Percentiles rank a stretch among this genome's conserved stretches.
phyloP scores from a whole-genome alignment of 2,797 vertebrate species.

The Limosa lapponica region DNA sequence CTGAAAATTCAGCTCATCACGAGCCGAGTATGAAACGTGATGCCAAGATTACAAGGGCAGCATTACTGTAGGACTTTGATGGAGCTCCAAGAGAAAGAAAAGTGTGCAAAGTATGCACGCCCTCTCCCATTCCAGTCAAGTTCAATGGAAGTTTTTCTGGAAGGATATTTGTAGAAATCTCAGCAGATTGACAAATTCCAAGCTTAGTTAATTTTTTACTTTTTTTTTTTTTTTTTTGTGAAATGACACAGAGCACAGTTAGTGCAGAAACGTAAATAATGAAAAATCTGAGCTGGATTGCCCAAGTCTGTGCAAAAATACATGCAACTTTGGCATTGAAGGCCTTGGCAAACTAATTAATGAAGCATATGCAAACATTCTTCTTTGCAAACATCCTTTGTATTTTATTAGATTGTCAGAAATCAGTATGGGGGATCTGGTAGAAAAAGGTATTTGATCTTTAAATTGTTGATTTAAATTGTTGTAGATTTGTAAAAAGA shows the following conservation, averaged over 20 bases:
- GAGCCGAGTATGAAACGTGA: not conserved
- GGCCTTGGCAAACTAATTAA: conserved; percentile 32
- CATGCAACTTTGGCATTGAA: not conserved
- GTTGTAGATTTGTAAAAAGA: not conserved
- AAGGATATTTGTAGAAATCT: not conserved
- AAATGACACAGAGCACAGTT: not conserved
- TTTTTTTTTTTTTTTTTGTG: not conserved
- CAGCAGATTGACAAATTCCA: conserved; percentile 2
- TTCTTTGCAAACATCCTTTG: not conserved
- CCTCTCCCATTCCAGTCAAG: not conserved
- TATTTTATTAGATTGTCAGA: conserved; percentile 4
- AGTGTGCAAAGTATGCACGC: not conserved
- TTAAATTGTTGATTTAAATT: conserved; percentile 20
- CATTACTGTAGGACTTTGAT: not conserved
- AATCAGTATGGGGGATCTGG: not conserved
- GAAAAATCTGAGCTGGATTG: not conserved
- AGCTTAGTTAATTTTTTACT: not conserved
- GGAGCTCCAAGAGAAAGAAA: not conserved
- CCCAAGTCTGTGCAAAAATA: not conserved
- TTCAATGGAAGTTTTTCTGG: not conserved
- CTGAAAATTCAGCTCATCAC: not conserved
- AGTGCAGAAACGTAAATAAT: not conserved
- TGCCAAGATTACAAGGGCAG: not conserved
- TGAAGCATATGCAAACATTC: not conserved
- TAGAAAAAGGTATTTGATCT: conserved; percentile 6